Base-by-base conservation (phyloP, 2,888 invertebrate genomes). In the Boloria euphrosyne region DNA sequence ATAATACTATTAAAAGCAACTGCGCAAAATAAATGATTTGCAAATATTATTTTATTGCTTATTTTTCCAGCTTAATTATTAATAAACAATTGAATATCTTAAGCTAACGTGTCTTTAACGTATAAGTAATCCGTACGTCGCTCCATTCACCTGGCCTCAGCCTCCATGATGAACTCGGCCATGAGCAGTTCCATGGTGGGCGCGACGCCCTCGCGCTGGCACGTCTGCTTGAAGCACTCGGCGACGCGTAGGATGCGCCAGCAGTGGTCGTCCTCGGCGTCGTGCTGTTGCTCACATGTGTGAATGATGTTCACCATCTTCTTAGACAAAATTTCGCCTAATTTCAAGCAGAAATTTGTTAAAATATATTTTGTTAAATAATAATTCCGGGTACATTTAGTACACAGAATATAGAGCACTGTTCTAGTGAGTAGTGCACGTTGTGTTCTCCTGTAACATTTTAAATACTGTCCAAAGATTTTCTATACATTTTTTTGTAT, bases 131-230 rank as follows among this genome's bases (percentile, higher is more conserved):
- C 44, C 13, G 44, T 22, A 10, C 22, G 57, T 16, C 13, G 43
- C n/a, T 13, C n/a, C 13, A 47, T 52, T 72, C 70, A 76, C 16
- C 73, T 73, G 52, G 75, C 67, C 68, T 86, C 84, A 0, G 87
- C 68, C 71, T 89, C 87, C 85, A 89, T 86, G 68, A 89, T 87
- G 74, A 89, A 83, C 77, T 89, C 89, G 0, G 86, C 81, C 78
- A 89, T 82, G 67, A 88, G 78, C 69, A 87, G 67, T 74, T 89
- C 86, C 82, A 87, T 85, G 73, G 84, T 76, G 54, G 89, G 89
- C 55, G 87, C 89, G 52, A 89, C 74, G 69, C 83, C 80, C n/a
- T 66, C 69, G 44, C 68, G 43, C 68, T 80, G 75, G 76, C 87
- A 86, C 43, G 71, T 46, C 3, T 2, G 3, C 78, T 87, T 88